Percentiles rank a stretch among this genome's conserved stretches.
Conservation (phyloP, 2,888 invertebrate species). For the Drosophila stalkeri region DNA sequence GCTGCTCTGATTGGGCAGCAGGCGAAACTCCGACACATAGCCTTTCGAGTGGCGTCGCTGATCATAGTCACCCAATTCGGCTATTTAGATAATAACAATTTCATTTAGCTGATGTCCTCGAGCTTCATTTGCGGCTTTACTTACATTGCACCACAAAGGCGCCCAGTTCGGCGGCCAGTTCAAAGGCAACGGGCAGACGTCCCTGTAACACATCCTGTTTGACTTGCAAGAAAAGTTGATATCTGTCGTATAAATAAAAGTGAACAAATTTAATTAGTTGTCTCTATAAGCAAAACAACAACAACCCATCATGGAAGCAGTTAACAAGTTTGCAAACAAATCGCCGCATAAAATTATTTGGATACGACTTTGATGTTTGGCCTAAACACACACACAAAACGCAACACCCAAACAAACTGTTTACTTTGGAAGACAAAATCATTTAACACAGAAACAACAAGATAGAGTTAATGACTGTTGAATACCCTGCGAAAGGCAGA, state of each 20-base stretch:
- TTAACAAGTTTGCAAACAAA: constrained; percentile 69
- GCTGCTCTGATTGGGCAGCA: constrained; percentile 95
- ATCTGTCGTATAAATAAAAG: constrained; percentile 87
- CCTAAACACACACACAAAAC: constrained; percentile 63
- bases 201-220: constrained; percentile 98
- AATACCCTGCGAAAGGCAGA: background rate
- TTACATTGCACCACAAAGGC: constrained; percentile 98
- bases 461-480: background rate
- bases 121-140: constrained; percentile 83
- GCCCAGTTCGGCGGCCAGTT: constrained; percentile 95
- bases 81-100: constrained; percentile 86
- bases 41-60: constrained; percentile 93
- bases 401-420: constrained; percentile 42
- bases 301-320: constrained; percentile 20
- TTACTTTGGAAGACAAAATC: constrained; percentile 55
- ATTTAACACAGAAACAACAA: constrained; percentile 37
- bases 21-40: constrained; percentile 97
- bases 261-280: constrained; percentile 66
- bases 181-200: constrained; percentile 95
- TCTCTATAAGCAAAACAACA: constrained; percentile 18
- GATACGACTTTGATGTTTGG: constrained; percentile 62
- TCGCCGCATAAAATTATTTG: constrained; percentile 63
- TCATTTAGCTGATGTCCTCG: background rate
- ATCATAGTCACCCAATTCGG: constrained; percentile 98
- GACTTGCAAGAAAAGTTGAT: constrained; percentile 98